Base-by-base conservation (phyloP, 1,140 invertebrate species). In the Oncopodura yosiiana region DNA sequence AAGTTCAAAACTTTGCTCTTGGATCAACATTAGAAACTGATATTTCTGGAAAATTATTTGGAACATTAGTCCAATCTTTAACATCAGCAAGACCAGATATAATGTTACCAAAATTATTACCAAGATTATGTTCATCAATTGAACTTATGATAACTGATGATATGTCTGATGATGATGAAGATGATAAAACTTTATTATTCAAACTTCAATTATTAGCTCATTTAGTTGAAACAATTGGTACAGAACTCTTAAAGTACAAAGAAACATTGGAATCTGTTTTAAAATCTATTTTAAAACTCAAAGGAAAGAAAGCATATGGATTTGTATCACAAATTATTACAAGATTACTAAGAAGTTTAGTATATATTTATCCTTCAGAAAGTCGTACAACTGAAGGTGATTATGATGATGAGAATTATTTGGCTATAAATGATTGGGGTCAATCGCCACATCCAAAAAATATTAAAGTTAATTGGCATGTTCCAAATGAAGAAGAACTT, bases 381-480 rank as follows among this genome's bases (percentile, higher is more conserved):
- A 81, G 77, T 65, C 73, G 74, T 37, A 82, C 78, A 66, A 76
- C 76, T 1, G 68, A 77, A 5, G 71, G 77, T 11, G 75, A 80
- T 49, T 81, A 78, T 58, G 77, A 82, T 44, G 72, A 75, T 44
- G 78, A 76, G 36, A 78, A 86, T 44, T 86, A 83, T 73, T 71
- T 90, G 9, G 80, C 87, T 3, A 78, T 91, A 16, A 68, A 75
- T 66, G 81, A 91, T 57, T 95, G 91, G 92, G 90, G 86, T 0
- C 74, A 78, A 53, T 71, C 80, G 1, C 76, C 79, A 11, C 70
- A 85, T 62, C 65, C 84, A 3, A 70, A 82, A 24, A 73, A 80
- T 3, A 69, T 86, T 11, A 74, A 80, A 6, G 72, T 90, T 2
- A 71, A 82, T 36, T 94, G 86, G 86, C 85, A 88, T 66, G 69